A percentile compares a stretch with the other conserved stretches of the same genome.
These are phyloP conservation scores for Tanypteryx hageni DNA, from an alignment of 2,888 invertebrate genomes.

Conservation along the genomic window DNA sequence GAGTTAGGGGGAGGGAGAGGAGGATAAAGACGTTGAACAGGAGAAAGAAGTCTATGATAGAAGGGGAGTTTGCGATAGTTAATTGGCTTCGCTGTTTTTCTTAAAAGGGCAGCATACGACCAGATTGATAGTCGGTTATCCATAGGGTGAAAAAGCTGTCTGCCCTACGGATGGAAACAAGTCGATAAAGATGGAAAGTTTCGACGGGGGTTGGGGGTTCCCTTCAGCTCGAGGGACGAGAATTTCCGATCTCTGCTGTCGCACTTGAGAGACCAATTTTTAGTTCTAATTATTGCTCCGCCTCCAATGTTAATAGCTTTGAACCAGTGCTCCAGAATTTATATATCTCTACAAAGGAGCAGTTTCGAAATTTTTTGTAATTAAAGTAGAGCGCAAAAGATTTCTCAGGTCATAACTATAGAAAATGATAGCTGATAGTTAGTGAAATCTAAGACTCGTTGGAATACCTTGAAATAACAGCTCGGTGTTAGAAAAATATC, in stretches of 20 bases:
- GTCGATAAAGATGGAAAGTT: background rate
- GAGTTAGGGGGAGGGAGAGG: background rate
- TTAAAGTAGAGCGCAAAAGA: background rate
- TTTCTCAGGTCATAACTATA: background rate
- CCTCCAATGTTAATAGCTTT: background rate
- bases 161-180: background rate
- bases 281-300: background rate
- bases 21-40: too few relatives aligned
- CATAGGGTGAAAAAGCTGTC: background rate
- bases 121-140: background rate
- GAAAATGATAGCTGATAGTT: background rate
- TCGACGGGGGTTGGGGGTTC: background rate
- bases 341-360: background rate
- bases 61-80: background rate
- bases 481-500: too few relatives aligned
- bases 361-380: background rate
- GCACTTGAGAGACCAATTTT: background rate
- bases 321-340: background rate
- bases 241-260: background rate
- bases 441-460: too few relatives aligned
- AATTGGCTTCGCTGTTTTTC: slow-evolving; percentile 7
- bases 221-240: background rate
- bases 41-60: background rate
- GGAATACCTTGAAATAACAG: background rate
- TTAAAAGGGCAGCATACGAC: slow-evolving; percentile 1